Conservation (phyloP, 2,888 invertebrate genomes). For the Marasmarcha lunaedactyla region DNA sequence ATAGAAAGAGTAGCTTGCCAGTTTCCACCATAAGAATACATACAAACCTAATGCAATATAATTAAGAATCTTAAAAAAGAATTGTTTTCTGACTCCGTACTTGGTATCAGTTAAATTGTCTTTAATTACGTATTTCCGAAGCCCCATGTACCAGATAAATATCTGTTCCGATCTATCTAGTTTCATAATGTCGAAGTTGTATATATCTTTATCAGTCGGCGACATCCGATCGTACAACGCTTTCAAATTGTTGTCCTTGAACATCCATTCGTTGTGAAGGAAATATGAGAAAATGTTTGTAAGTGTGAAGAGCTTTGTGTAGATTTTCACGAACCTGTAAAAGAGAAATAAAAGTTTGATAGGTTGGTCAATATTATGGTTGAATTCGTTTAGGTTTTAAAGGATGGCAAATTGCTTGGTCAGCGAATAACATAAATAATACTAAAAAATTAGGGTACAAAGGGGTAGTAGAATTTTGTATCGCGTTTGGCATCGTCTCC, state of each 20-base stretch:
- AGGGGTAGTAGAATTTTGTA: too few relatives aligned
- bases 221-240: conserved; percentile 16
- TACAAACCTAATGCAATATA: background rate
- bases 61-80: background rate
- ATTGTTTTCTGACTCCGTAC: conserved; percentile 3
- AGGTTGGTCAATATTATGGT: background rate
- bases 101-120: conserved; percentile 1
- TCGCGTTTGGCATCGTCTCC: too few relatives aligned
- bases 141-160: conserved; percentile 7
- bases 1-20: background rate
- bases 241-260: conserved; percentile 19
- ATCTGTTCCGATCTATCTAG: conserved; percentile 17
- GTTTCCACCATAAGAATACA: background rate
- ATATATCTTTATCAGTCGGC: conserved; percentile 18
- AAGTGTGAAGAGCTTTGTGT: conserved; percentile 19
- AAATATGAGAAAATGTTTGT: conserved; percentile 12
- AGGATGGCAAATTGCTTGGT: background rate
- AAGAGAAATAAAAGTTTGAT: background rate
- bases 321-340: conserved; percentile 22
- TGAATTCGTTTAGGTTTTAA: background rate
- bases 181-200: conserved; percentile 16
- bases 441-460: too few relatives aligned
- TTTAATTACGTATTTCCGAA: conserved; percentile 6
- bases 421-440: conserved; percentile 3
- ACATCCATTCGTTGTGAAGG: conserved; percentile 19